Base-by-base conservation (phyloP, 1,140 invertebrate genomes). In the Tetraneura akinire region DNA sequence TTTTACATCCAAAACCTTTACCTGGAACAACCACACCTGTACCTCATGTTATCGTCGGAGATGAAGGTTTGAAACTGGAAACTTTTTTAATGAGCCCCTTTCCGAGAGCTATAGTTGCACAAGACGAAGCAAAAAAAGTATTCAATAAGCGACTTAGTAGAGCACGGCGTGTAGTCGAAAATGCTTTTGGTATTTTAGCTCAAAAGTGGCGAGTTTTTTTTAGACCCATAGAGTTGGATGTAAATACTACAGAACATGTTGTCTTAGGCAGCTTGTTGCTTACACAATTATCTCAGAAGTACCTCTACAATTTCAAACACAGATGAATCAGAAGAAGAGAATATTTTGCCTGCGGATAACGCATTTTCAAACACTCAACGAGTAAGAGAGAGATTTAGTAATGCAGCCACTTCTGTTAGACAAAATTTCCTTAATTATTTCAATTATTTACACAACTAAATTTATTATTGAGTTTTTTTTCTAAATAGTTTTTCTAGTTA, bases 51-150 rank as follows among this genome's bases (percentile, higher is more conserved):
- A 60, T 82, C 51, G 23, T 82, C 2, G 86, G 84, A 18, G 87
- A 88, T 83, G 86, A 87, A 78, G 85, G 84, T 10, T 88, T 87
- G 82, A 82, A 82, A 5, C 74, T 87, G 29, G 82, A 83, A 57
- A 71, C 83, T 70, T 83, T n/a, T 53, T 73, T 73, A 49, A 21
- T 73, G 23, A n/a, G 51, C 13, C 37, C 37, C n/a, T 68, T 42
- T n/a, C 29, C n/a, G 14, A 37, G 64, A 68, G 18, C 6, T 26
- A 10, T 11, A 42, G 14, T 68, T 13, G 16, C 13, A 45, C 13
- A 68, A n/a, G 18, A 68, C 18, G 0, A 26, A 13, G 16, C 16
- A 26, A 29, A 51, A 51, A 51, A 55, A 51, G 53, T 18, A 23
- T 74, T 29, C 23, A 55, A 74, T n/a, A 29, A 74, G 10, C 18